Percentiles rank a stretch among this genome's conserved stretches.
Conservation (phyloP, 2,888 invertebrate species). For the Polydesmus complanatus region DNA sequence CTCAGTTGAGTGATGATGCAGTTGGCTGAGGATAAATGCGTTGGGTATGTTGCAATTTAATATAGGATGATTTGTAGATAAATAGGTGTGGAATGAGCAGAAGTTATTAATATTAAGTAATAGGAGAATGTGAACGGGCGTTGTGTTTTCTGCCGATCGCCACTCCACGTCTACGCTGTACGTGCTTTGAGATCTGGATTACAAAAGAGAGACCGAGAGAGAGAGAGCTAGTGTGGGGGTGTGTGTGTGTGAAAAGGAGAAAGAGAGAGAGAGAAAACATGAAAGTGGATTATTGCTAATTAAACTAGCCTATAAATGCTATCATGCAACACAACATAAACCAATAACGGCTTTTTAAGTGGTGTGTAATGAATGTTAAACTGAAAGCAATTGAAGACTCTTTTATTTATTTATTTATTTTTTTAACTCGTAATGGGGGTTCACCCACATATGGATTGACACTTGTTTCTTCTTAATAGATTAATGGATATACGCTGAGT, state of each 20-base stretch:
- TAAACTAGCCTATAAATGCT: conserved; percentile 12
- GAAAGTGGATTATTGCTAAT: conserved; percentile 10
- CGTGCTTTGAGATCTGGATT: not conserved
- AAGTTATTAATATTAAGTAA: not conserved
- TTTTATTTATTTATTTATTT: no score
- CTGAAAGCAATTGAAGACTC: not conserved
- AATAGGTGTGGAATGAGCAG: not conserved
- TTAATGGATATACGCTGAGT: no score
- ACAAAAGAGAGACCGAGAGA: not conserved
- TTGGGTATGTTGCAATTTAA: no score
- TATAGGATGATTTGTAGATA: no score
- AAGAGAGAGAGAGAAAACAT: not conserved
- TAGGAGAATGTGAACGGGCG: no score
- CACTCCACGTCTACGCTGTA: not conserved
- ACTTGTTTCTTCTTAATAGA: no score
- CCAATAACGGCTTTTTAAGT: conserved; percentile 12
- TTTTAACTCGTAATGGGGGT: no score
- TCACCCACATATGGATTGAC: no score
- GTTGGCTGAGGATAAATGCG: no score
- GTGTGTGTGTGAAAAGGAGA: not conserved
- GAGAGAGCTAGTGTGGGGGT: not conserved
- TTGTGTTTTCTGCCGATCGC: not conserved
- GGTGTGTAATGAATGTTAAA: conserved; percentile 13
- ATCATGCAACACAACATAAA: conserved; percentile 12
- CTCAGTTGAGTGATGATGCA: no score